Percentiles rank a stretch among this genome's conserved stretches.
These are phyloP conservation scores for Apostichopus leukothele DNA, from an alignment of 53 echinoderm and acorn worm species.

Conservation along the genomic window DNA sequence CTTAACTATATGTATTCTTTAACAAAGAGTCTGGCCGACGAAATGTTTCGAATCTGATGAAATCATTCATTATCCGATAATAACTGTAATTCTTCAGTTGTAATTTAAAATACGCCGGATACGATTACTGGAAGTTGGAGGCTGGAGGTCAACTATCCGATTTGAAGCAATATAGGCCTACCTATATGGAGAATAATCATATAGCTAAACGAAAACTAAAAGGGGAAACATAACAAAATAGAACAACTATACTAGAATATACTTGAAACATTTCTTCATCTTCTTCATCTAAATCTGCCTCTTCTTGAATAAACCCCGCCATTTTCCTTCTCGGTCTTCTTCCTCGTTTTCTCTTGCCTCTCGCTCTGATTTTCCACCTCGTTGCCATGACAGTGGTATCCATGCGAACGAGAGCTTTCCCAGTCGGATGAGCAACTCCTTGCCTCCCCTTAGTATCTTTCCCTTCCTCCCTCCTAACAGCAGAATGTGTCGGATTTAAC, in stretches of 20 bases:
- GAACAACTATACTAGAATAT: neutral
- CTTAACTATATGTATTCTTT: no score
- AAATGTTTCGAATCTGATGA: no score
- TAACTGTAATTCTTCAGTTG: no score
- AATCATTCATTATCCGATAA: no score
- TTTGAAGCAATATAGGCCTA: no score
- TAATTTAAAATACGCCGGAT: no score
- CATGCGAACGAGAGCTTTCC: constrained; percentile 1
- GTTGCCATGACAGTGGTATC: constrained; percentile 32
- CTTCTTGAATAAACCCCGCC: constrained; percentile 21
- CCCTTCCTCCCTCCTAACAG: neutral
- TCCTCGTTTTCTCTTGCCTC: constrained; percentile 15
- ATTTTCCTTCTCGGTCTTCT: constrained; percentile 16
- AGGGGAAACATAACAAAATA: neutral
- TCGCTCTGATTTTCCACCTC: constrained; percentile 27
- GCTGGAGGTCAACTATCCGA: no score
- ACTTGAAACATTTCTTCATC: neutral
- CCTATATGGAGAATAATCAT: no score
- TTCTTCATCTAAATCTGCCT: constrained; percentile 9
- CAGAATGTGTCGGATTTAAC: constrained; percentile 12
- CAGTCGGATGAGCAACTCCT: neutral
- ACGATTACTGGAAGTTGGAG: no score
- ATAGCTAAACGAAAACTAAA: neutral
- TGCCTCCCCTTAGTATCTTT: neutral
- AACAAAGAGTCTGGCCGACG: no score